phyloP scores from a whole-genome alignment of 2,797 vertebrate species.

The Apogon talboti region DNA sequence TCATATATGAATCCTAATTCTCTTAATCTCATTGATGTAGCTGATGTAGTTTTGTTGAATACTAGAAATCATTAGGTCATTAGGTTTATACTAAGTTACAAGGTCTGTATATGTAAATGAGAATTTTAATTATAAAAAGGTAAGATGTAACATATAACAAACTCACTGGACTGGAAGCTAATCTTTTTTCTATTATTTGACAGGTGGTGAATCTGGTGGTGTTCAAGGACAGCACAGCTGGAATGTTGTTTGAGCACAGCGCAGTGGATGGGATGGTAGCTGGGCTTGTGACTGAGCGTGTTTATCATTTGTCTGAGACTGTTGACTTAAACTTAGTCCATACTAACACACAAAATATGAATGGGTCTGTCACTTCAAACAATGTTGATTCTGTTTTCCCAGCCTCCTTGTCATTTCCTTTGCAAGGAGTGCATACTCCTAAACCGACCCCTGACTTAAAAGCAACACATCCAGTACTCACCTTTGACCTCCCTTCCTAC shows the following conservation, averaged over 20 bases:
- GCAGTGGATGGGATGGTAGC: slow-evolving; percentile 86
- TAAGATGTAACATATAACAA: too few relatives aligned
- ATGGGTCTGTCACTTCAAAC: slow-evolving; percentile 43
- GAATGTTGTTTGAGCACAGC: slow-evolving; percentile 85
- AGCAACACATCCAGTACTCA: slow-evolving; percentile 73
- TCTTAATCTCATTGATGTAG: too few relatives aligned
- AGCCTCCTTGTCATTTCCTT: slow-evolving; percentile 64
- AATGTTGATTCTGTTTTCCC: slow-evolving; percentile 38
- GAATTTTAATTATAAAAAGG: too few relatives aligned
- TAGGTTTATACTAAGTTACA: too few relatives aligned
- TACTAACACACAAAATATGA: slow-evolving; percentile 37
- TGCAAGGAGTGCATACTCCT: slow-evolving; percentile 52
- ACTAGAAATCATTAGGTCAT: too few relatives aligned
- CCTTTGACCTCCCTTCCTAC: slow-evolving; percentile 81
- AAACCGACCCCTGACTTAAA: slow-evolving; percentile 45
- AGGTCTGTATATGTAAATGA: too few relatives aligned
- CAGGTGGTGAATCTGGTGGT: slow-evolving; percentile 85
- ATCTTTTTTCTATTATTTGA: slow-evolving; percentile 5
- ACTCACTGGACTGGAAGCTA: not conserved
- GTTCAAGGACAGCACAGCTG: slow-evolving; percentile 81
- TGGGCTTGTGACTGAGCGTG: slow-evolving; percentile 76
- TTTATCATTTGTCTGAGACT: slow-evolving; percentile 83
- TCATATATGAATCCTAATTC: too few relatives aligned
- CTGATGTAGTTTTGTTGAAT: too few relatives aligned
- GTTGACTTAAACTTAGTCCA: slow-evolving; percentile 56